Percentiles rank a stretch among this genome's conserved stretches.
Evolutionary conservation across 2,888 invertebrate genomes (phyloP).

Genomic region (Megamerina dolium): DNA sequence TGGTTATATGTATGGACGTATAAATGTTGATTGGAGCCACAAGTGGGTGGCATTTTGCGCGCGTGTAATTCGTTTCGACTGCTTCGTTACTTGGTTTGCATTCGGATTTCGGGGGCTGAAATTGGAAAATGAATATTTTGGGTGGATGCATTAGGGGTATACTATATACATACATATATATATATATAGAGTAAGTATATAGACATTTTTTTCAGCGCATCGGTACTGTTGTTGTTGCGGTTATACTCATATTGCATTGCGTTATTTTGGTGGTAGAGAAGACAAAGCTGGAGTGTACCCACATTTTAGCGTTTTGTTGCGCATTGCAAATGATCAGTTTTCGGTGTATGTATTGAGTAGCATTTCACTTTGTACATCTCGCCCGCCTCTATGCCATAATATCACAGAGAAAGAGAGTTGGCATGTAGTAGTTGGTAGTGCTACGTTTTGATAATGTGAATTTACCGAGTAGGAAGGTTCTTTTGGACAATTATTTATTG

Average conservation of each 20-base stretch:
- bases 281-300: conserved; percentile 2
- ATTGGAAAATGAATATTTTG: conserved; percentile 6
- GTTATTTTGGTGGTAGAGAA: conserved; percentile 8
- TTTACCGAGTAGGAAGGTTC: too few relatives aligned
- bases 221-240: background rate
- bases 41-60: conserved; percentile 21
- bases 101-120: conserved; percentile 10
- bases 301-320: background rate
- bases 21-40: conserved; percentile 26
- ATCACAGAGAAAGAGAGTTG: too few relatives aligned
- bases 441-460: too few relatives aligned
- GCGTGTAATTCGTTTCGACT: conserved; percentile 1
- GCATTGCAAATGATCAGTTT: conserved; percentile 17
- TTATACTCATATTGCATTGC: background rate
- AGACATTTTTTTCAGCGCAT: background rate
- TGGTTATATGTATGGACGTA: conserved; percentile 24
- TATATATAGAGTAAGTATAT: too few relatives aligned
- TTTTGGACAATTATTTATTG: too few relatives aligned
- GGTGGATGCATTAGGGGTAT: background rate
- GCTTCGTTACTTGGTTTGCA: background rate
- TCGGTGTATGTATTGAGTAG: conserved; percentile 15
- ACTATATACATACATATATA: too few relatives aligned
- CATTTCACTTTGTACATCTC: conserved; percentile 15
- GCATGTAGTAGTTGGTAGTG: too few relatives aligned
- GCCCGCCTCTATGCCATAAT: too few relatives aligned